Percentiles rank a stretch among this genome's conserved stretches.
phyloP scores from a whole-genome alignment of 2,888 invertebrate species.

The Diaperis boleti region DNA sequence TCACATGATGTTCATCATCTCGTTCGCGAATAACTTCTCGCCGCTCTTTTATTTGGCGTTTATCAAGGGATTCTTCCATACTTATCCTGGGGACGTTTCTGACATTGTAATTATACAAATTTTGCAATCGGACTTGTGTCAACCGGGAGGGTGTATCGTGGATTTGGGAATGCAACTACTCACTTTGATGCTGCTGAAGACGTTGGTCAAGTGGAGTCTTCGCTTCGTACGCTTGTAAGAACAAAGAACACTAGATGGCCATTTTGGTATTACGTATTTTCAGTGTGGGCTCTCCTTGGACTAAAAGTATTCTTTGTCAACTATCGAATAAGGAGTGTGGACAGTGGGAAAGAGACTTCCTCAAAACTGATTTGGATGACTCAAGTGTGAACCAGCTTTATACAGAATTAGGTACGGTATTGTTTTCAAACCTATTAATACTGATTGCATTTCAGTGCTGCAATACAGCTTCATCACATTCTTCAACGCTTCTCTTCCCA shows the following conservation, averaged over 20 bases:
- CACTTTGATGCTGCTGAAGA: conserved; percentile 9
- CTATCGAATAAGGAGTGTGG: neutral
- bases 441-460: conserved; percentile 1
- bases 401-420: conserved; percentile 1
- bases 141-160: conserved; percentile 17
- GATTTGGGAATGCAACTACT: conserved; percentile 19
- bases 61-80: conserved; percentile 18
- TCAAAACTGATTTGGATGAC: neutral
- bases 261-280: no score
- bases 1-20: conserved; percentile 12
- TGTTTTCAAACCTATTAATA: neutral
- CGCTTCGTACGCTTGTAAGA: neutral
- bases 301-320: neutral
- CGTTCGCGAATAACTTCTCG: conserved; percentile 11
- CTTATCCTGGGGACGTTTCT: conserved; percentile 8
- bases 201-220: neutral
- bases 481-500: conserved; percentile 17
- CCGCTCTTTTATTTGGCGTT: conserved; percentile 21
- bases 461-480: conserved; percentile 24
- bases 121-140: conserved; percentile 12
- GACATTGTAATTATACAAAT: neutral
- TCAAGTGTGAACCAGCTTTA: conserved; percentile 1
- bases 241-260: no score
- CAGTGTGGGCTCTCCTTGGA: neutral
- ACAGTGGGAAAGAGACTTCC: conserved; percentile 17